phyloP scores from a whole-genome alignment of 1,140 invertebrate species.

The Hylaeus volcanicus region DNA sequence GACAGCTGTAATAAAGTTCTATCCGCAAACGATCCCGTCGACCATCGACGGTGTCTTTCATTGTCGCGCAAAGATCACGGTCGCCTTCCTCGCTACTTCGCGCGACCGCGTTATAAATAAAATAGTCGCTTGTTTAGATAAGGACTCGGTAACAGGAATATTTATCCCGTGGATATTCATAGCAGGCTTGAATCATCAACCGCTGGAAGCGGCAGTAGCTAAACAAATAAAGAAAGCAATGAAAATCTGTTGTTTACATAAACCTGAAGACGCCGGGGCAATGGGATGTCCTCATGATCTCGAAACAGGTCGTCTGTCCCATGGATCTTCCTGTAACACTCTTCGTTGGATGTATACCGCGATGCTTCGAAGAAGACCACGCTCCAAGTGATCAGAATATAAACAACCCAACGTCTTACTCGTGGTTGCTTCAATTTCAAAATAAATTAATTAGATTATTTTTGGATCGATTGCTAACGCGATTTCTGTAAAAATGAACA shows the following conservation, averaged over 20 bases:
- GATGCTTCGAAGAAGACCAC: too few species aligned
- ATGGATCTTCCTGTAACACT: neutral
- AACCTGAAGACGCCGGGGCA: neutral
- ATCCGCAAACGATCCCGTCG: too few species aligned
- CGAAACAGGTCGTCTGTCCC: neutral
- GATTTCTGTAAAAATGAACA: too few species aligned
- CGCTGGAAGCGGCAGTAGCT: neutral
- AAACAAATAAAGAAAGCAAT: neutral
- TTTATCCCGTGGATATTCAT: neutral
- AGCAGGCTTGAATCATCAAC: neutral
- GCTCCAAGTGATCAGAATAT: too few species aligned
- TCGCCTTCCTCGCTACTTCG: neutral
- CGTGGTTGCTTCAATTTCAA: too few species aligned
- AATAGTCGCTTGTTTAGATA: neutral
- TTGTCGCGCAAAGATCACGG: conserved; percentile 39
- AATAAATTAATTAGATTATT: too few species aligned
- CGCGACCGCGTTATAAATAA: conserved; percentile 15
- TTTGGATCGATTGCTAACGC: too few species aligned
- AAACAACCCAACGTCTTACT: too few species aligned
- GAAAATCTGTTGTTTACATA: neutral
- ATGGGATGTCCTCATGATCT: neutral
- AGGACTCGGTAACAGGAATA: conserved; percentile 7
- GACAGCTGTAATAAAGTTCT: neutral
- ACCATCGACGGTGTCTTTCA: neutral
- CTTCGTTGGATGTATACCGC: too few species aligned